Conservation (phyloP, 2,797 vertebrate genomes). For the Oceanodroma leucorhoa region DNA sequence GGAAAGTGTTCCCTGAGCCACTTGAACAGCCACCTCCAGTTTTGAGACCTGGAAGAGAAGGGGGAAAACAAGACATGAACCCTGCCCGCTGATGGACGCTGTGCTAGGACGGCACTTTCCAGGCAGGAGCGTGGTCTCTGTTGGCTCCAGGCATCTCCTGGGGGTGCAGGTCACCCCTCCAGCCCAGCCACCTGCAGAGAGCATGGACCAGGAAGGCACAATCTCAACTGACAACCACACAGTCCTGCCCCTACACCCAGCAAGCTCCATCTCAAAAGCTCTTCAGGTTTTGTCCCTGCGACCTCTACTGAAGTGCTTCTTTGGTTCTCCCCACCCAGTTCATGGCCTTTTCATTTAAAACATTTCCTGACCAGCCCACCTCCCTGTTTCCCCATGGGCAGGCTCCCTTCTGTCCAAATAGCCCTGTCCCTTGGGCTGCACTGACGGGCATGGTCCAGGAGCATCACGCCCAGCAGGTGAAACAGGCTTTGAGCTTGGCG, state of each 20-base stretch:
- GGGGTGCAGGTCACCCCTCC: neutral
- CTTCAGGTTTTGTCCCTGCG: neutral
- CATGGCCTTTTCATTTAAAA: neutral
- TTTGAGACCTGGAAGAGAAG: conserved; percentile 86
- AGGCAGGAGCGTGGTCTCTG: fast-evolving
- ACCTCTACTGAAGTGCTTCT: neutral
- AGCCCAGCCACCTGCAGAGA: neutral
- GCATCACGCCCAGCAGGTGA: neutral
- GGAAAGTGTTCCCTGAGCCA: conserved; percentile 87
- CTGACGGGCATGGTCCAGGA: fast-evolving
- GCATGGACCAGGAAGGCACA: neutral
- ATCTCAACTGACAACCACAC: neutral
- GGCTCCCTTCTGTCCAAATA: neutral
- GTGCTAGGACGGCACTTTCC: fast-evolving
- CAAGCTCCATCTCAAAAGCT: neutral
- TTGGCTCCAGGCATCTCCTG: neutral
- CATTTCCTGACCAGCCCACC: neutral
- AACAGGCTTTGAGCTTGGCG: neutral
- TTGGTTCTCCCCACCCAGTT: neutral
- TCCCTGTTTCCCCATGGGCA: neutral
- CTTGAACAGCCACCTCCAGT: conserved; percentile 89
- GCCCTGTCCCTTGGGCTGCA: neutral
- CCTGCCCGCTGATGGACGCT: fast-evolving
- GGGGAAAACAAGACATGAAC: conserved; percentile 5
- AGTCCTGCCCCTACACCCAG: neutral